phyloP scores from a whole-genome alignment of 2,888 invertebrate genomes.

The Tricholauxania praeusta region DNA sequence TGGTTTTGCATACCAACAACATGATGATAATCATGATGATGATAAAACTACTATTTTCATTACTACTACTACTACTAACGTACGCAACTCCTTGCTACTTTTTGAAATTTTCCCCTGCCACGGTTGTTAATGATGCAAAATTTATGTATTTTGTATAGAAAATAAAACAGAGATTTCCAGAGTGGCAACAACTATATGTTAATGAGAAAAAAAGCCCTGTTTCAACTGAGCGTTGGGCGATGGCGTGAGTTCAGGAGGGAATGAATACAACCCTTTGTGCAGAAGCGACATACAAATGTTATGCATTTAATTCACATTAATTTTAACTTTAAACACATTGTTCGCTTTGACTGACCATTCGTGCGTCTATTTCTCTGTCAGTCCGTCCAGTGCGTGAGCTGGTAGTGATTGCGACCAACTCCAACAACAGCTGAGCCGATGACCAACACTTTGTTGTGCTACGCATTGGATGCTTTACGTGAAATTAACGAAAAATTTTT shows the following conservation, averaged over 20 bases:
- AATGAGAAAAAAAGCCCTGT: neutral
- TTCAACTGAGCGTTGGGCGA: neutral
- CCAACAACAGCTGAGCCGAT: neutral
- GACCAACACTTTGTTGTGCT: neutral
- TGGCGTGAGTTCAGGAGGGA: neutral
- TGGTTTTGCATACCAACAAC: no score
- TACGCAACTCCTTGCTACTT: no score
- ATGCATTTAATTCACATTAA: slow-evolving; percentile 34
- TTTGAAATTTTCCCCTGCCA: neutral
- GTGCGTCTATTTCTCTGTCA: no score
- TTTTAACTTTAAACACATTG: slow-evolving; percentile 2
- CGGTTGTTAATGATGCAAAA: slow-evolving; percentile 60
- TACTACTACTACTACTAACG: no score
- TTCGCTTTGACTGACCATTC: no score
- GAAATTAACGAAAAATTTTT: no score
- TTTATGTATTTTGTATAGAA: slow-evolving; percentile 65
- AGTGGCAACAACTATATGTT: no score
- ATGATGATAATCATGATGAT: no score
- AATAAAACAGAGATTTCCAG: slow-evolving; percentile 61
- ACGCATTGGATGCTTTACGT: no score
- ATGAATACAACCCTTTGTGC: slow-evolving; percentile 10
- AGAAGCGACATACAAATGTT: neutral
- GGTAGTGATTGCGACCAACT: slow-evolving; percentile 5
- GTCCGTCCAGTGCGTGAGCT: neutral
- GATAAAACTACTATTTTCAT: no score